A percentile compares a stretch with the other conserved stretches of the same genome.
phyloP scores from a whole-genome alignment of 2,888 invertebrate species.

The Apantesis nais region DNA sequence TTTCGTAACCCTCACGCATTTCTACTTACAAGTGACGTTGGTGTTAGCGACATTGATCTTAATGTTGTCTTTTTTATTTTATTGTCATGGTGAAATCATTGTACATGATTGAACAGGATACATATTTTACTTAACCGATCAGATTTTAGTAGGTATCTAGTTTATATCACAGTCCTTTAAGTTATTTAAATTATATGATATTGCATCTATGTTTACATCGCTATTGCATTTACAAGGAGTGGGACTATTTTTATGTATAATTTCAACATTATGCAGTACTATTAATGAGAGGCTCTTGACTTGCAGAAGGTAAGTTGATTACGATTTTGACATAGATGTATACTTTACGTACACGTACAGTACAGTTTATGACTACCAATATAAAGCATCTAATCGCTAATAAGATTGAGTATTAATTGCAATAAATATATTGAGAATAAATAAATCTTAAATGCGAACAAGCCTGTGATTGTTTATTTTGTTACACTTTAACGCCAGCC shows the following conservation, averaged over 20 bases:
- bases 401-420: neutral
- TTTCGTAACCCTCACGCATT: slow-evolving; percentile 43
- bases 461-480: too few species aligned
- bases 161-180: slow-evolving; percentile 24
- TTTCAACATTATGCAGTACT: slow-evolving; percentile 33
- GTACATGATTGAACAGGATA: too few species aligned
- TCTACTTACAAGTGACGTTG: too few species aligned
- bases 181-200: slow-evolving; percentile 20
- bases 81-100: too few species aligned
- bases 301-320: slow-evolving; percentile 41
- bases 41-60: slow-evolving; percentile 21
- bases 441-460: too few species aligned
- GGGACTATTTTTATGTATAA: slow-evolving; percentile 38
- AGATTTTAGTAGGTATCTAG: slow-evolving; percentile 15
- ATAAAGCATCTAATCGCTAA: neutral
- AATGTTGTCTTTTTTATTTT: slow-evolving; percentile 16
- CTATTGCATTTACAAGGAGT: slow-evolving; percentile 22
- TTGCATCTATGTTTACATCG: slow-evolving; percentile 22
- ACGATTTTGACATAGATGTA: slow-evolving; percentile 15
- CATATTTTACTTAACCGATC: neutral
- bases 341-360: slow-evolving; percentile 16
- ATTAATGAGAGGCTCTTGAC: slow-evolving; percentile 36
- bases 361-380: slow-evolving; percentile 14
- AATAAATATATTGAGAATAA: neutral
- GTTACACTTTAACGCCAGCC: too few species aligned